Conservation (phyloP, 30 jellyfish, hydroid and myxozoan species). For the Cassiopea xamachana region DNA sequence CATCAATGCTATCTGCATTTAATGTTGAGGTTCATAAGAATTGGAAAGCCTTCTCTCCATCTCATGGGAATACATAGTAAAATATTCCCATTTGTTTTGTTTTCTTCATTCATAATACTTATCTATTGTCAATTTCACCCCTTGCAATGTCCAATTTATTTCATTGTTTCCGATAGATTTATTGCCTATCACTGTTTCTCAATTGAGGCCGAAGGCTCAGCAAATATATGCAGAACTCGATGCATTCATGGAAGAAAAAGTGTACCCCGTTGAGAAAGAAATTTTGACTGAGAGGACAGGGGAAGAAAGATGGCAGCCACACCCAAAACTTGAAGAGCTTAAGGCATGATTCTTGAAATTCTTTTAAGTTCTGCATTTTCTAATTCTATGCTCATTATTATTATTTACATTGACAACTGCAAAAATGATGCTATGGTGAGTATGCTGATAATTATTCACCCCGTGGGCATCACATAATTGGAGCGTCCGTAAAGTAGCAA, state of each 20-base stretch:
- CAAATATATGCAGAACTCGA: constrained; percentile 58
- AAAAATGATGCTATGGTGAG: no score
- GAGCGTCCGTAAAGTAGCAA: no score
- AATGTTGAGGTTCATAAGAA: no score
- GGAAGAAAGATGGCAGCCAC: constrained; percentile 79
- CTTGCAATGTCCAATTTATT: background rate
- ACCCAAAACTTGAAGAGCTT: constrained; percentile 77
- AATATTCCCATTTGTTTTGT: no score
- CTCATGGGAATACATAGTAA: no score
- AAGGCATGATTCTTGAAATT: constrained; percentile 50
- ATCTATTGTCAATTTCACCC: background rate
- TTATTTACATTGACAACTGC: no score
- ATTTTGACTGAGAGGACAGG: constrained; percentile 56
- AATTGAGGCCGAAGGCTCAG: constrained; percentile 84
- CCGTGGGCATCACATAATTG: no score
- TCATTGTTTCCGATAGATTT: background rate
- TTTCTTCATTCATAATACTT: no score
- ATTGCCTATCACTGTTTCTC: constrained; percentile 69
- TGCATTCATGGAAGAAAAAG: constrained; percentile 78
- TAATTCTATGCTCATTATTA: no score
- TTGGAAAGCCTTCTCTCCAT: no score
- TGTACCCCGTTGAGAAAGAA: constrained; percentile 90
- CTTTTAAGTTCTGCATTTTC: background rate
- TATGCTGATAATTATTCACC: no score
- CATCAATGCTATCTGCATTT: no score